phyloP scores from a whole-genome alignment of 2,797 vertebrate genomes.

The Crocodylus rhombifer region DNA sequence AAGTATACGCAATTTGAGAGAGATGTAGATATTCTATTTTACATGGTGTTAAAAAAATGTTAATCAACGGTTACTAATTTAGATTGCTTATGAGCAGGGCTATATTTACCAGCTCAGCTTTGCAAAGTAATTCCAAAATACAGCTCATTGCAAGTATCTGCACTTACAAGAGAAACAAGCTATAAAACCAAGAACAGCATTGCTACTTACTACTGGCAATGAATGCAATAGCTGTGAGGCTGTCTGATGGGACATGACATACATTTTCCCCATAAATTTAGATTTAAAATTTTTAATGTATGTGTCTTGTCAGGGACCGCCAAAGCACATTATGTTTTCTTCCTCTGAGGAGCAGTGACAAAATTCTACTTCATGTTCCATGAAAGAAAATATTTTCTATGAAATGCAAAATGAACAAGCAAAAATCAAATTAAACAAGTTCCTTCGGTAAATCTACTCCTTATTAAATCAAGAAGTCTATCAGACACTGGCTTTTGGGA shows the following conservation, averaged over 20 bases:
- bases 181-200: constrained; percentile 46
- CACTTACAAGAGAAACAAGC: constrained; percentile 43
- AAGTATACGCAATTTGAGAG: background rate
- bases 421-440: constrained; percentile 52
- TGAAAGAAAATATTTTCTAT: constrained; percentile 68
- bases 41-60: constrained; percentile 9
- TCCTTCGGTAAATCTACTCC: constrained; percentile 35
- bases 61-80: constrained; percentile 44
- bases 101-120: constrained; percentile 33
- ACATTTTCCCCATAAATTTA: constrained; percentile 60
- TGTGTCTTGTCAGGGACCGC: constrained; percentile 61
- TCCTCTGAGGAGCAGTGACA: constrained; percentile 53
- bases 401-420: constrained; percentile 69
- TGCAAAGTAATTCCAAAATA: constrained; percentile 28
- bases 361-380: constrained; percentile 54
- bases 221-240: constrained; percentile 49
- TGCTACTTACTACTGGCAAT: constrained; percentile 31
- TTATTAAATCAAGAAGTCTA: constrained; percentile 37
- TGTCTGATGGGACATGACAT: constrained; percentile 46
- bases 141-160: constrained; percentile 15
- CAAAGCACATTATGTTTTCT: constrained; percentile 50
- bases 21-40: background rate
- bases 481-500: background rate
- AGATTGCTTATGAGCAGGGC: constrained; percentile 38
- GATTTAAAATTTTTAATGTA: constrained; percentile 72